Base-by-base conservation (phyloP, 2,113 vertebrate genomes). In the Notothenia rossii region DNA sequence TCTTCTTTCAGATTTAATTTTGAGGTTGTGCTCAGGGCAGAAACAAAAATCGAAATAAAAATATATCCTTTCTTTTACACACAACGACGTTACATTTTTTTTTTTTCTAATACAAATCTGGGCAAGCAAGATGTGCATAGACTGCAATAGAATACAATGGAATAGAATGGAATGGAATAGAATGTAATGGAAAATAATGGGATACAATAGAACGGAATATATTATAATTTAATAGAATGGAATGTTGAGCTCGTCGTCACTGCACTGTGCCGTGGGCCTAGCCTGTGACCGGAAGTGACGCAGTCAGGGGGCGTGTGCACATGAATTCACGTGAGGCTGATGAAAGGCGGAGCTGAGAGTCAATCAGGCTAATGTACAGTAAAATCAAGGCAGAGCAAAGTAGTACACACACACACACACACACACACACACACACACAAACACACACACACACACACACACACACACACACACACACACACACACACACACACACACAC, bases 201-300 rank as follows among this genome's bases (percentile, higher is more conserved):
- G 36, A 40, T 40, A 40, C 36, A 7, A 40, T 40, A 40, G 36
- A 40, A 40, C 36, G 36, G 36, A 7, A 40, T 40, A 40, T 40
- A 40, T 40, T 40, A 40, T 40, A 7, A 40, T 7, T 40, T 43
- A 56, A 40, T 15, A 58, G 18, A 75, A 60, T 55, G 69, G 45
- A 82, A 58, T 43, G 50, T 10, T 73, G 12, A 69, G 29, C 45
- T 60, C 17, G 48, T 70, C 63, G 43, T 53, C 64, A 18, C 18
- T 51, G 54, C 66, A 60, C 58, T 68, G 18, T 48, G 81, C 72
- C 66, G 83, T 76, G 36, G 36, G 36, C 36, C 36, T 40, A 84
- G 53, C 72, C 15, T 82, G 81, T 82, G 81, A 68, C 85, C 84
- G 87, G 89, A 92, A 54, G 84, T 93, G 91, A 93, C 91, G 91